Base-by-base conservation (phyloP, 1,140 invertebrate genomes). In the Eulimnadia texana region DNA sequence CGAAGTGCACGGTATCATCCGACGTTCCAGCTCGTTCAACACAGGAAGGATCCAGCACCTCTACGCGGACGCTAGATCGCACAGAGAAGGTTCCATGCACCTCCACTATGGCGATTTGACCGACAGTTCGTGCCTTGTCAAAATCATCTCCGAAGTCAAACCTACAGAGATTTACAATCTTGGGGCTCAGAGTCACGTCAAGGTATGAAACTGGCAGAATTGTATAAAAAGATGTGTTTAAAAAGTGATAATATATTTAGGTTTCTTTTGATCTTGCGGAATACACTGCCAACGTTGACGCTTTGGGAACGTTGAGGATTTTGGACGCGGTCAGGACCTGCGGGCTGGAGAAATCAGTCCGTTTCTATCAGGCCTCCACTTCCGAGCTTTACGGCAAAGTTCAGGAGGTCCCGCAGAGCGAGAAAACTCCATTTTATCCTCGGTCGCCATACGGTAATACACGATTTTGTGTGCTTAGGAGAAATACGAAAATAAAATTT, bases 31-130 rank as follows among this genome's bases (percentile, higher is more conserved):
- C 70, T 90, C 91, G 0, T 99, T 99, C 70, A 99, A 99, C 72
- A 99, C 96, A 1, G 82, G 81, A 3, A 78, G 96, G 65, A 98
- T 99, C 64, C 84, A 96, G 68, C 96, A 99, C 78, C 76, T 99
- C 50, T 98, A 98, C 76, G 85, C 82, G 2, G 85, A 98, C 74
- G 86, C 86, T 1, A 81, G 84, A 53, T 82, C 85, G 52, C 93
- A 96, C 73, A 82, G 81, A 57, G 82, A 84, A 51, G 90, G 86
- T 0, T 79, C 79, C 67, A 94, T 98, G 86, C 87, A 92, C 67
- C 77, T 99, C 1, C 97, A 99, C 74, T 99, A 99, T 78, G 97
- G 97, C 28, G 97, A 99, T 70, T 85, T 99, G 82, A 99, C 94
- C 0, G 97, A 99, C 73, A 94, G 91, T 33, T 93, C 92, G 65